Evolutionary conservation across 2,113 vertebrate species (phyloP), one percentile per base, ranked within the genome.

Genomic region (Todiramphus chloris): DNA sequence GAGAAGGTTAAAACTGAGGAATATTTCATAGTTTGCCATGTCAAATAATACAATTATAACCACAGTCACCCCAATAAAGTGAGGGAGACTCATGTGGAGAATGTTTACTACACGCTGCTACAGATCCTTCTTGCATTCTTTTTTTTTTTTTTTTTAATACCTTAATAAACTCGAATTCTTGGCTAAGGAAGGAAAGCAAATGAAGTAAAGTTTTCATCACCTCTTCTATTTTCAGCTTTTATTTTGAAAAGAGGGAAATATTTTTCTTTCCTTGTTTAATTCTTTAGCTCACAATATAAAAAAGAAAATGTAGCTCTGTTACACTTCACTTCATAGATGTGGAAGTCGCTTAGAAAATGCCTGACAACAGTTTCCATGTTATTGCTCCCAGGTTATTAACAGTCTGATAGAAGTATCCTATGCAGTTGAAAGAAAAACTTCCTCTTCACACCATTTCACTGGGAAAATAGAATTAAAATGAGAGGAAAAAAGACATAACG

Each of bases 391-490:
- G n/a, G 60, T 69, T 93, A 89, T 87, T 92, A 89, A 81, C 60
- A 89, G 60, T 64, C 68, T 94, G 85, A 81, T 80, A 88, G 90
- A 93, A 82, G 19, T 23, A 69, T 86, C 30, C 14, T 20, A 24
- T 78, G 64, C 39, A 75, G 68, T 6, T 93, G 56, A 87, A 96
- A 93, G 58, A 91, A 96, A 69, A 93, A 39, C n/a, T 78, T 96
- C 39, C 48, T 85, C 28, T 92, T 92, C 64, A 75, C 30, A 86
- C 11, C 35, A 82, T 60, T 92, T 87, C 69, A 58, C 69, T 82
- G 39, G 43, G 30, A 77, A 83, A 96, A 80, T 6, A 89, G 48
- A 88, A 90, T 82, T 16, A 83, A 76, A 86, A 53, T 10, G 7
- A 64, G 25, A 67, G 37, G 11, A 27, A 73, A 58, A 81, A 79